These are phyloP conservation scores for Geopemphigus sp. DNA, from an alignment of 1,140 invertebrate species.

Conservation along the genomic window DNA sequence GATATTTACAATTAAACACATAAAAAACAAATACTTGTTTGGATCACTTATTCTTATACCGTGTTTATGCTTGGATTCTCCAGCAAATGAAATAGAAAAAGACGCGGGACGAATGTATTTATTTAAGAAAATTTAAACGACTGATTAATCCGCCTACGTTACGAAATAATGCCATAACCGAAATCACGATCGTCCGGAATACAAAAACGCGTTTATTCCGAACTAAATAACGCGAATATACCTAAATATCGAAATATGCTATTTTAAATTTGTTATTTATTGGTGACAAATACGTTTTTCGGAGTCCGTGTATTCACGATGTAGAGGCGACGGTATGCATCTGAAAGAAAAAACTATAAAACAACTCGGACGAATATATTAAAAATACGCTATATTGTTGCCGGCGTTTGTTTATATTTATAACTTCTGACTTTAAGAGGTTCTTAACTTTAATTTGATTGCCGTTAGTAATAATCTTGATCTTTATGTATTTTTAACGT, in stretches of 20 bases:
- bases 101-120: background rate
- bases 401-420: conserved; percentile 14
- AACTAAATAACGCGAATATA: no score
- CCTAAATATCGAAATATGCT: no score
- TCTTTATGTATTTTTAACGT: conserved; percentile 18
- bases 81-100: background rate
- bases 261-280: no score
- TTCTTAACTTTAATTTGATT: conserved; percentile 27
- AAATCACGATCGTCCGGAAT: no score
- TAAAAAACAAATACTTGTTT: background rate
- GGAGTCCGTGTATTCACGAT: no score
- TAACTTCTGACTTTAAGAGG: conserved; percentile 7
- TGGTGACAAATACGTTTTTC: no score
- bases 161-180: no score
- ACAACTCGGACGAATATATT: background rate
- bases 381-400: background rate
- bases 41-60: background rate
- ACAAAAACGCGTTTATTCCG: no score
- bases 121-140: background rate
- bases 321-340: no score
- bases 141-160: background rate
- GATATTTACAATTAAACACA: background rate
- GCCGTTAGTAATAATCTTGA: conserved; percentile 26
- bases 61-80: background rate
- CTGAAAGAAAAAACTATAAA: background rate